Evolutionary conservation across 2,113 vertebrate genomes (phyloP).

Genomic region (Balaenoptera acutorostrata): DNA sequence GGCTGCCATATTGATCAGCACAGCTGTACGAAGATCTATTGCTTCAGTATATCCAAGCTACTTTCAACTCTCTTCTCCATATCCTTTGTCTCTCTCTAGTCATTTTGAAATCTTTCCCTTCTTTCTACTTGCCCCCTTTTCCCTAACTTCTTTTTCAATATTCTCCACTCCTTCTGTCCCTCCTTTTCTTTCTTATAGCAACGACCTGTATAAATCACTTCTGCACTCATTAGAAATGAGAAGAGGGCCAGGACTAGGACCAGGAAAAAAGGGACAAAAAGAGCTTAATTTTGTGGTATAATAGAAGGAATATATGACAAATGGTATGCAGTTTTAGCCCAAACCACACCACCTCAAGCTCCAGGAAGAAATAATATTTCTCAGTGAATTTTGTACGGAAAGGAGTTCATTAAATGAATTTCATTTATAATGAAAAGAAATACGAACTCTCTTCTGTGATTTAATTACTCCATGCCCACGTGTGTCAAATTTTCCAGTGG

Average conservation of each 20-base stretch:
- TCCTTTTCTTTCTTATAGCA: background rate
- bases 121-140: background rate
- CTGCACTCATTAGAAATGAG: background rate
- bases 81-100: background rate
- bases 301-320: background rate
- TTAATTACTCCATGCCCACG: background rate
- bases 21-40: background rate
- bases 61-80: background rate
- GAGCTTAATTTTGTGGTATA: background rate
- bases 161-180: background rate
- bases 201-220: background rate
- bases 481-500: constrained; percentile 1
- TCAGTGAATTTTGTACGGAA: background rate
- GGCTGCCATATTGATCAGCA: fast-evolving
- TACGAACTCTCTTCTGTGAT: background rate
- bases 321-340: background rate
- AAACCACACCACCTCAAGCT: background rate
- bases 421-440: constrained; percentile 12
- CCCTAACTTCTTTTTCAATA: background rate
- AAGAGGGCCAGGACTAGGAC: background rate
- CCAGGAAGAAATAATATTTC: constrained; percentile 1
- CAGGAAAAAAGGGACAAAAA: background rate
- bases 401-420: constrained; percentile 17
- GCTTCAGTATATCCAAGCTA: background rate
- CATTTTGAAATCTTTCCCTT: background rate